Evolutionary conservation across 2,113 vertebrate genomes (phyloP).

Genomic region (Butastur rufipennis): DNA sequence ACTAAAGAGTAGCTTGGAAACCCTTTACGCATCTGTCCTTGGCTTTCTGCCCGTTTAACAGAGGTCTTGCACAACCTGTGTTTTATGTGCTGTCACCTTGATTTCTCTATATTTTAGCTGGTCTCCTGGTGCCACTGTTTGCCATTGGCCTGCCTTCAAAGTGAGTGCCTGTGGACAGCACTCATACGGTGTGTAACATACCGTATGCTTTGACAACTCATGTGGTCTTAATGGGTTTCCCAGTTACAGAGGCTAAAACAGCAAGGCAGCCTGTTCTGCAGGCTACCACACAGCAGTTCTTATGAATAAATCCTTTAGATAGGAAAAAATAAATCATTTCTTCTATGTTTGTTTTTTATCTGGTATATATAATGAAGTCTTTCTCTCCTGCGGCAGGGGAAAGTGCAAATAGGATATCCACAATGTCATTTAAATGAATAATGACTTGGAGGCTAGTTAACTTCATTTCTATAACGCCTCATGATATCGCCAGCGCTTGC

Average conservation of each 20-base stretch:
- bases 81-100: slow-evolving; percentile 38
- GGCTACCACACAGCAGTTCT: background rate
- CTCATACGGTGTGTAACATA: background rate
- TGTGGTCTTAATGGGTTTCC: slow-evolving; percentile 59
- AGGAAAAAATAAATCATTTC: slow-evolving; percentile 47
- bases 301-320: slow-evolving; percentile 55
- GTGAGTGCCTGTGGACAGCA: background rate
- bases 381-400: background rate
- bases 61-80: slow-evolving; percentile 1
- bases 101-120: slow-evolving; percentile 37
- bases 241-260: slow-evolving; percentile 45
- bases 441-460: background rate
- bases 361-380: slow-evolving; percentile 33
- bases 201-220: slow-evolving; percentile 36
- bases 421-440: slow-evolving; percentile 26
- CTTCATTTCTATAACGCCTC: background rate
- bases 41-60: slow-evolving; percentile 10
- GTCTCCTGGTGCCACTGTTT: slow-evolving; percentile 45
- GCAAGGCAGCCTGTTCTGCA: slow-evolving; percentile 29
- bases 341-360: slow-evolving; percentile 45
- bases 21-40: background rate
- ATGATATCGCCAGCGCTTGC: background rate
- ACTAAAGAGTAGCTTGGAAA: background rate
- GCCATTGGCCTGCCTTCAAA: slow-evolving; percentile 46
- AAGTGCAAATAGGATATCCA: slow-evolving; percentile 5